Percentiles rank a stretch among this genome's conserved stretches.
Conservation (phyloP, 2,797 vertebrate species). For the Cyclopterus lumpus region DNA sequence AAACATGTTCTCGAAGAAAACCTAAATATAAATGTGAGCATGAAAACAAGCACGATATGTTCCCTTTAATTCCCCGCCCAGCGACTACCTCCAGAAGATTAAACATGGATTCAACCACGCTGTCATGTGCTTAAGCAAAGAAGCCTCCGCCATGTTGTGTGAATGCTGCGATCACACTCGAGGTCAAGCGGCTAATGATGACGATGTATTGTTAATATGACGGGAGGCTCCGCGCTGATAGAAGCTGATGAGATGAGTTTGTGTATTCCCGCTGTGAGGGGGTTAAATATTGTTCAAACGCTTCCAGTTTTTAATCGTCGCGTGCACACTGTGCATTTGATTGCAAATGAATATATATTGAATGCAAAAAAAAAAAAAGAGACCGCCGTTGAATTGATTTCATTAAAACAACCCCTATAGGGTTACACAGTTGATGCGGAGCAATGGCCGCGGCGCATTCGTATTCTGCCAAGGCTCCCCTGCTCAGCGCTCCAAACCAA, state of each 20-base stretch:
- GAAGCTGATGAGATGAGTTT: constrained; percentile 16
- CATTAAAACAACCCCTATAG: constrained; percentile 17
- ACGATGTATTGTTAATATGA: constrained; percentile 24
- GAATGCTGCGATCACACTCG: constrained; percentile 12
- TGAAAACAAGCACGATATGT: background rate
- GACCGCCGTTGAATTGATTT: constrained; percentile 16
- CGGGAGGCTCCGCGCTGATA: constrained; percentile 18
- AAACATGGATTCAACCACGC: background rate
- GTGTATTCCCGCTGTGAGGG: background rate
- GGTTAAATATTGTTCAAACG: background rate
- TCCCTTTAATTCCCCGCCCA: background rate
- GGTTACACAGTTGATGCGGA: constrained; percentile 13
- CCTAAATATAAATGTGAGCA: background rate
- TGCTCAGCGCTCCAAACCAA: constrained; percentile 62
- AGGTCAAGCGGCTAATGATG: constrained; percentile 26
- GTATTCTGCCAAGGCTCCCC: constrained; percentile 57
- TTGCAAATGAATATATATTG: constrained; percentile 7
- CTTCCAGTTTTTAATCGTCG: constrained; percentile 1
- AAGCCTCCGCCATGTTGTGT: background rate
- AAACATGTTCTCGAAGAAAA: background rate
- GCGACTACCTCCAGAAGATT: constrained; percentile 3
- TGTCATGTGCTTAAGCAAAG: background rate
- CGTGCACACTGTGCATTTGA: background rate
- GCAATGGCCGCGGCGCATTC: constrained; percentile 35
- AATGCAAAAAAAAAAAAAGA: constrained; percentile 19